Evolutionary conservation across 2,888 invertebrate species (phyloP), one percentile per base, ranked within the genome.

Genomic region (Andrena camellia): DNA sequence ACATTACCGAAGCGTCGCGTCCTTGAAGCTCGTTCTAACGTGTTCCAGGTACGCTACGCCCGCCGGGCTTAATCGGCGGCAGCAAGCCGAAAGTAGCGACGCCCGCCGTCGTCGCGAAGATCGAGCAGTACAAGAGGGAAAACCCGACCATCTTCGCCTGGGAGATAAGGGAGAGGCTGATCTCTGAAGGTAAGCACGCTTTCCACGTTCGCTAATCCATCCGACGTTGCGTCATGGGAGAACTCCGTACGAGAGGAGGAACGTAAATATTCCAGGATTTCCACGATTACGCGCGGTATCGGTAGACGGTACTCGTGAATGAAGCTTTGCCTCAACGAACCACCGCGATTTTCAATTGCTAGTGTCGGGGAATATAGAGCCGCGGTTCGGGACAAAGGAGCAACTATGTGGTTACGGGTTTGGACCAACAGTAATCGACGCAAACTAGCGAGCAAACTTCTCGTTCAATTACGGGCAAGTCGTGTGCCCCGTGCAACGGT

Each of bases 101-200:
- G 42, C 99, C 99, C 29, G 97, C 98, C 17, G 99, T 99, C 70
- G 99, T 99, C 82, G 97, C 98, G 86, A 99, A 99, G 95, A 99
- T 99, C 92, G 99, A 99, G 95, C 98, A 99, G 94, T 99, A 99
- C 96, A 99, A 99, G 95, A 95, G 98, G 90, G 99, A 99, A 94
- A 99, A 99, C 94, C 99, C 99, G 3, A 99, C 99, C 81, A 99
- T 99, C 93, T 99, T 99, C 94, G 99, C 99, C 64, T 99, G 99
- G 99, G 99, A 99, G 96, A 99, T 99, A 89, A 96, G 99, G 78
- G 99, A 99, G 95, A 96, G 98, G 94, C 97, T 99, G 85, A 98
- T 99, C 92, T 97, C 98, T 86, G 99, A 99, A 97, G 98, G 99
- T 99, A 81, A 85, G 66, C 64, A 35, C 52, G 2, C 2, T 20